Base-by-base conservation (phyloP, 1,140 invertebrate species). In the Steinernema khuongi region DNA sequence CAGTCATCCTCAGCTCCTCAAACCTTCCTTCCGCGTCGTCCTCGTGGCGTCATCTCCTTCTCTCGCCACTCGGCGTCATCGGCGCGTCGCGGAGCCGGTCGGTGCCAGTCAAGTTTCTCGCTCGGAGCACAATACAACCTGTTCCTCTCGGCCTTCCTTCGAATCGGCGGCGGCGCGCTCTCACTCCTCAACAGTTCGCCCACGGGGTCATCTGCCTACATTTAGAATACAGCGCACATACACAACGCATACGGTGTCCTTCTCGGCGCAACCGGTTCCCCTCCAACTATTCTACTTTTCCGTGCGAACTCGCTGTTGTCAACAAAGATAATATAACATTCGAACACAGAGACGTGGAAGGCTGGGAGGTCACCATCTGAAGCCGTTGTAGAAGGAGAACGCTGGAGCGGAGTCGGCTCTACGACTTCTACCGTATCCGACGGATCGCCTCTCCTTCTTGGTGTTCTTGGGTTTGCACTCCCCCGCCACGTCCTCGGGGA, bases 131-230 rank as follows among this genome's bases (percentile, higher is more conserved):
- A 60, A 60, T 60, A 60, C 50, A 60, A 60, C 50, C 50, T 60
- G 50, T 60, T 60, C 50, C 50, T 60, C 50, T 60, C 50, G 50
- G 50, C 50, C 50, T 60, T 60, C 50, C 14, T 60, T 60, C 50
- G 50, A 60, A 60, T 60, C 50, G 14, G 19, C 19, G 14, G 50
- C 50, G 11, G 19, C 36, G 36, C 36, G 36, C 36, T 41, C 36
- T 26, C 50, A 26, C 50, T 60, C 50, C 50, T 60, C 50, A 60
- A 22, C 50, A 7, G n/a, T 41, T 41, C 36, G 36, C 36, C 36
- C 50, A 60, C 50, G 50, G 50, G 50, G 50, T 60, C 50, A 60
- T 60, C 50, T 60, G 50, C 50, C 50, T 60, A 60, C 50, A 60
- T 60, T 60, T 22, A 60, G 50, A 60, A 60, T 60, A 60, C 50